Evolutionary conservation across 1,140 invertebrate species (phyloP).

Genomic region (Asobara japonica): DNA sequence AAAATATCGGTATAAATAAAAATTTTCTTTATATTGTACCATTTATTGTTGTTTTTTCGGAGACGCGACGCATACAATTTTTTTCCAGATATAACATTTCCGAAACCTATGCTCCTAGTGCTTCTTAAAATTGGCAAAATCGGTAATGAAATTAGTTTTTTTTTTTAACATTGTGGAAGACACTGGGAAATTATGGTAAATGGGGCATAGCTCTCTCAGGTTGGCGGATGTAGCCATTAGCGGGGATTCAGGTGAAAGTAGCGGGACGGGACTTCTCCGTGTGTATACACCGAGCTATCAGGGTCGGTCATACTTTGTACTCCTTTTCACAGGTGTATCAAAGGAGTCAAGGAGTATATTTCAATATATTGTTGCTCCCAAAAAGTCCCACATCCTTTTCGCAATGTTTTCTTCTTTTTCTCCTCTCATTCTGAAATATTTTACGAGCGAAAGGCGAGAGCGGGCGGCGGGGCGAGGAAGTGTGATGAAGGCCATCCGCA

Average conservation of each 20-base stretch:
- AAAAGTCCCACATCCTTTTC: background rate
- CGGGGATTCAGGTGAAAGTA: slow-evolving; percentile 53
- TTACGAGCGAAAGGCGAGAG: slow-evolving; percentile 4
- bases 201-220: slow-evolving; percentile 46
- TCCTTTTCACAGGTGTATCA: slow-evolving; percentile 9
- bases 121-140: too few relatives aligned
- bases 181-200: slow-evolving; percentile 43
- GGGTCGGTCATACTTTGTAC: slow-evolving; percentile 11
- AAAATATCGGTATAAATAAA: too few relatives aligned
- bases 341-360: background rate
- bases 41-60: too few relatives aligned
- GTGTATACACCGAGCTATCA: slow-evolving; percentile 14
- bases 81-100: too few relatives aligned
- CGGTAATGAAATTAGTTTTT: background rate
- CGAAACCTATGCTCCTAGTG: too few relatives aligned
- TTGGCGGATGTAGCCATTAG: slow-evolving; percentile 50
- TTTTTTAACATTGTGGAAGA: background rate
- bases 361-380: background rate
- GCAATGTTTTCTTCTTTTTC: background rate
- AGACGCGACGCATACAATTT: too few relatives aligned
- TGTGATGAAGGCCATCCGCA: slow-evolving; percentile 25
- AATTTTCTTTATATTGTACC: too few relatives aligned
- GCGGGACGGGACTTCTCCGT: slow-evolving; percentile 35
- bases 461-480: background rate
- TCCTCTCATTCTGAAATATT: background rate